These are phyloP conservation scores for Noctua janthina DNA, from an alignment of 2,888 invertebrate genomes.

Conservation along the genomic window DNA sequence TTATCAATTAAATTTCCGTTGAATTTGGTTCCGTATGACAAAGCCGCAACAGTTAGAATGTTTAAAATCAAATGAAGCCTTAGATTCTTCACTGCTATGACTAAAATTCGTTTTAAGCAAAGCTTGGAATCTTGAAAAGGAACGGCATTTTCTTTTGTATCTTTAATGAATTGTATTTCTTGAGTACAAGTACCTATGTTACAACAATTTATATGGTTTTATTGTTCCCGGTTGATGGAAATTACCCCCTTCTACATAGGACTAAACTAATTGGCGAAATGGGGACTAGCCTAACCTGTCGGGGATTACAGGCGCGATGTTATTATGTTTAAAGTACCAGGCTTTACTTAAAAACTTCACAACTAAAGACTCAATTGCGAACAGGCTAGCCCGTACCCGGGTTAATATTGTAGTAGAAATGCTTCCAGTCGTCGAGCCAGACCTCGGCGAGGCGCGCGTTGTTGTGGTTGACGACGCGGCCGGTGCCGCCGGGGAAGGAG, in stretches of 20 bases:
- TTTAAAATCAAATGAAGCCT: neutral
- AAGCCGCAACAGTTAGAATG: neutral
- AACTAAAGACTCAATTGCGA: conserved; percentile 40
- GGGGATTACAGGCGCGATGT: no score
- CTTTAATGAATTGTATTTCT: neutral
- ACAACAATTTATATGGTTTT: neutral
- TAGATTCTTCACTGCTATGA: neutral
- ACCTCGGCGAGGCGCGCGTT: conserved; percentile 99
- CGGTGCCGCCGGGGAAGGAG: conserved; percentile 99
- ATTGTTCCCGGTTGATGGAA: neutral
- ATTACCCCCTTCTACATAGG: neutral
- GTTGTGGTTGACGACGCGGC: conserved; percentile 99
- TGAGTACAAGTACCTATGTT: neutral
- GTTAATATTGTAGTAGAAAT: conserved; percentile 99
- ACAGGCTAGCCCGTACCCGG: conserved; percentile 92
- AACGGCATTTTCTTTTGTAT: neutral
- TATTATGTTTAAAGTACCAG: neutral
- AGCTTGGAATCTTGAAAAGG: conserved; percentile 10
- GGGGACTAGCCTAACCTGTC: neutral
- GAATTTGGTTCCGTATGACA: conserved; percentile 9
- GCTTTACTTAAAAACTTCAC: conserved; percentile 1
- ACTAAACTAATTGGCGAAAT: neutral
- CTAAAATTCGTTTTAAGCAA: conserved; percentile 5
- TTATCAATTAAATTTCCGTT: conserved; percentile 15
- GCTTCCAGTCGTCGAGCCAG: conserved; percentile 99